phyloP scores from a whole-genome alignment of 2,888 invertebrate species.

The Plebejus anna region DNA sequence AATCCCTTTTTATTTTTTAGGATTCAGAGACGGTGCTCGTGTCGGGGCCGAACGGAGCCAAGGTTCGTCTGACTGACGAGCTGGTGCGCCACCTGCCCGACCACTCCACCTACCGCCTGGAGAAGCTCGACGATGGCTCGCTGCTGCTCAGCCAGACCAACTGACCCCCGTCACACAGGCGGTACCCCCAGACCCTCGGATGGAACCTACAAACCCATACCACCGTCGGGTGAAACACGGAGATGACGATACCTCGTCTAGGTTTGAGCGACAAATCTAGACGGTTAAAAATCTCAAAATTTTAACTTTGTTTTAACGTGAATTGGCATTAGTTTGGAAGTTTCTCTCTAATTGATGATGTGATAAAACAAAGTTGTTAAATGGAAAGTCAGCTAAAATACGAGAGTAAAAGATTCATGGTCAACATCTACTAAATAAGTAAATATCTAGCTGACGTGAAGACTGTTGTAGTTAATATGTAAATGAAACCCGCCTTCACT shows the following conservation, averaged over 20 bases:
- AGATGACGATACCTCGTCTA: constrained; percentile 2
- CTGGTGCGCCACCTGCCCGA: constrained; percentile 91
- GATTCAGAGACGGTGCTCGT: constrained; percentile 84
- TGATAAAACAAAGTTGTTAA: not conserved
- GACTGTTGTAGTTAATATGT: not conserved
- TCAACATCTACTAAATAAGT: not conserved
- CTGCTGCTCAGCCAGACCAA: constrained; percentile 47
- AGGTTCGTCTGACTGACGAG: constrained; percentile 91
- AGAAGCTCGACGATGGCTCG: constrained; percentile 52
- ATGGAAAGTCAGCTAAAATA: not conserved
- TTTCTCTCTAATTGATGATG: not conserved
- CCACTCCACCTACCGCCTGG: constrained; percentile 64
- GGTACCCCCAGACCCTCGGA: not conserved
- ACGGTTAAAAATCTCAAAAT: not conserved
- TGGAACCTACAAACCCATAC: not conserved
- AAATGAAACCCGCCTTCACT: not conserved
- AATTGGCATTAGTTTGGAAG: not conserved
- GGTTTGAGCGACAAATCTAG: constrained; percentile 1
- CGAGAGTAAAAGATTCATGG: not conserved
- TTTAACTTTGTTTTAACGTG: too few relatives aligned
- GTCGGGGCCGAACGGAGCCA: constrained; percentile 91
- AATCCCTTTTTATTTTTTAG: constrained; percentile 52
- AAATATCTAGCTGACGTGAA: not conserved
- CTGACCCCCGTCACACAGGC: constrained; percentile 32
- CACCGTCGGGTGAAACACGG: not conserved